Evolutionary conservation across 2,888 invertebrate species (phyloP).

Genomic region (Drosophila melanosoma): DNA sequence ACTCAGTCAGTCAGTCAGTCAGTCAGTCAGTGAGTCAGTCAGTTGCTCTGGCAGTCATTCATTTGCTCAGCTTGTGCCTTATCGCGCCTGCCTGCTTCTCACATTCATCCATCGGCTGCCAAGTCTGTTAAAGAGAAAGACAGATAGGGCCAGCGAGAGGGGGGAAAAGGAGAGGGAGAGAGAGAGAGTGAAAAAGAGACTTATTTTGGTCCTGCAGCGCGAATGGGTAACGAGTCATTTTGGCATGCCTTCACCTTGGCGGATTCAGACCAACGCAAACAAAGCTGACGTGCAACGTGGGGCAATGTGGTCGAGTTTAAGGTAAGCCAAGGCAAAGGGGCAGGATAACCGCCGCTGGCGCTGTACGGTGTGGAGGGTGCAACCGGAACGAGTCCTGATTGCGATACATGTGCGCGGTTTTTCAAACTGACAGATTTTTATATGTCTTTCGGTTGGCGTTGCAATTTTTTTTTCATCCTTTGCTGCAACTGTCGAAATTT

Average conservation of each 20-base stretch:
- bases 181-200: background rate
- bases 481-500: constrained; percentile 59
- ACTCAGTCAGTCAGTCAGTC: constrained; percentile 17
- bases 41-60: constrained; percentile 44
- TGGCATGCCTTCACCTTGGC: constrained; percentile 62
- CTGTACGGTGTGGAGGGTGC: constrained; percentile 25
- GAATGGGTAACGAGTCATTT: constrained; percentile 60
- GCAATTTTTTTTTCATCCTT: constrained; percentile 46
- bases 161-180: too few species aligned
- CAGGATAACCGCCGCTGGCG: constrained; percentile 16
- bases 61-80: constrained; percentile 31
- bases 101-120: constrained; percentile 60
- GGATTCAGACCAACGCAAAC: constrained; percentile 40
- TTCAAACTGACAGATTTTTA: constrained; percentile 77
- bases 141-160: background rate
- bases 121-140: constrained; percentile 22
- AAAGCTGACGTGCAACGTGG: constrained; percentile 56
- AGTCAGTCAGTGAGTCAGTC: constrained; percentile 19
- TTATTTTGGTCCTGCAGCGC: constrained; percentile 28
- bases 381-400: constrained; percentile 61
- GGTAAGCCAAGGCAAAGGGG: background rate
- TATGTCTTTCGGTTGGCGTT: constrained; percentile 64
- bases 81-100: constrained; percentile 20
- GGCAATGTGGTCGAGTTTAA: constrained; percentile 14
- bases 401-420: constrained; percentile 75